Conservation (phyloP, 2,113 vertebrate species). For the Bothrops jararaca region DNA sequence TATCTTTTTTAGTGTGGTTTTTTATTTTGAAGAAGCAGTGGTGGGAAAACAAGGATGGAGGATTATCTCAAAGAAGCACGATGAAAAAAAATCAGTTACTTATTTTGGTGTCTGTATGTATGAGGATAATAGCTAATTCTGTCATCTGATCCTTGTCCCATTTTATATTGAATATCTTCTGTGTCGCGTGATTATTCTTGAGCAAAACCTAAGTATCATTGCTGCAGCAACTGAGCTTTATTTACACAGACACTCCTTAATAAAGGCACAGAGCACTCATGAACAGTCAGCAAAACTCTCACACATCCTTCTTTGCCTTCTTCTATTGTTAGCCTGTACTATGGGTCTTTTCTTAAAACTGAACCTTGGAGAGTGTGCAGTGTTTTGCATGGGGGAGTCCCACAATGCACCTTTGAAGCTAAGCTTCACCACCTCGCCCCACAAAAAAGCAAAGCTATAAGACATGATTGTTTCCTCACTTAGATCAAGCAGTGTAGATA, state of each 20-base stretch:
- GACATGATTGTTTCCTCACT: constrained; percentile 1
- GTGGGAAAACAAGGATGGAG: constrained; percentile 6
- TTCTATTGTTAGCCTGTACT: constrained; percentile 27
- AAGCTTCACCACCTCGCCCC: neutral
- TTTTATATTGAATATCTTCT: neutral
- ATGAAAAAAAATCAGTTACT: constrained; percentile 18
- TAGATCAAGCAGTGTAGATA: constrained; percentile 33
- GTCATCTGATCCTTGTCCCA: neutral
- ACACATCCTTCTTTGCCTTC: constrained; percentile 30
- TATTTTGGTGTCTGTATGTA: neutral
- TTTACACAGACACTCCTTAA: constrained; percentile 7
- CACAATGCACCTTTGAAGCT: neutral
- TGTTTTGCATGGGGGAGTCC: constrained; percentile 11
- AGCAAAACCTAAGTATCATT: neutral
- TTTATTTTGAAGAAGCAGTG: neutral
- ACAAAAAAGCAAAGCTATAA: neutral
- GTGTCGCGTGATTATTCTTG: neutral
- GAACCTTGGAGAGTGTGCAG: constrained; percentile 7
- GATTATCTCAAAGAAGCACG: neutral
- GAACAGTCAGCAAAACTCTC: constrained; percentile 21
- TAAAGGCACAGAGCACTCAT: constrained; percentile 13
- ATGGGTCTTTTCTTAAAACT: constrained; percentile 29
- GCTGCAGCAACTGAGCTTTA: constrained; percentile 23
- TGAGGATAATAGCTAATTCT: neutral
- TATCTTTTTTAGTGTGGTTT: neutral